Evolutionary conservation across 2,888 invertebrate genomes (phyloP).

Genomic region (Drosophila conformis): DNA sequence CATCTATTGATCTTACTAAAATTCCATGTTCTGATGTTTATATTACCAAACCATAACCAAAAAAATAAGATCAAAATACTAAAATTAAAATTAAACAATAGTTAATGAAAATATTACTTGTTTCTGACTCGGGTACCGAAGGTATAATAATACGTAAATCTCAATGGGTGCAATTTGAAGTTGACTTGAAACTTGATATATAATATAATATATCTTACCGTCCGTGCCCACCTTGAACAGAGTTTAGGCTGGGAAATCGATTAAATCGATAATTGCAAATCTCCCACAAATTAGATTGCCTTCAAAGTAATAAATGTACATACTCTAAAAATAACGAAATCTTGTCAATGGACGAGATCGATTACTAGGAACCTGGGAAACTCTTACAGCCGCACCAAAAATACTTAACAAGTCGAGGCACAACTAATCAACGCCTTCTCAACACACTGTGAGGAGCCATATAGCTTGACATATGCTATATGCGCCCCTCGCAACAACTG

Average conservation of each 20-base stretch:
- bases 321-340: neutral
- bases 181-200: neutral
- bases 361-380: no score
- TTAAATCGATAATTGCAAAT: neutral
- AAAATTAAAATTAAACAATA: neutral
- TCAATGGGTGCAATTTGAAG: neutral
- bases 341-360: neutral
- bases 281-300: neutral
- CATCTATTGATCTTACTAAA: neutral
- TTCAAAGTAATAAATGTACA: neutral
- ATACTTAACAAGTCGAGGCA: neutral
- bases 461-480: no score
- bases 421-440: neutral
- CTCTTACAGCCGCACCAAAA: neutral
- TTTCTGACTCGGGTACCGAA: no score
- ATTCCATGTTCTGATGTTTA: neutral
- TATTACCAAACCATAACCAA: neutral
- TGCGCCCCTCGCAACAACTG: no score
- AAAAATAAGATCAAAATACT: neutral
- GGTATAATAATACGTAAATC: neutral
- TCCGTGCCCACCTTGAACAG: no score
- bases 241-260: neutral
- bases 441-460: no score
- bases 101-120: neutral
- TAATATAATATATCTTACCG: no score